Evolutionary conservation across 2,797 vertebrate species (phyloP).

Genomic region (Lagodon rhomboides): DNA sequence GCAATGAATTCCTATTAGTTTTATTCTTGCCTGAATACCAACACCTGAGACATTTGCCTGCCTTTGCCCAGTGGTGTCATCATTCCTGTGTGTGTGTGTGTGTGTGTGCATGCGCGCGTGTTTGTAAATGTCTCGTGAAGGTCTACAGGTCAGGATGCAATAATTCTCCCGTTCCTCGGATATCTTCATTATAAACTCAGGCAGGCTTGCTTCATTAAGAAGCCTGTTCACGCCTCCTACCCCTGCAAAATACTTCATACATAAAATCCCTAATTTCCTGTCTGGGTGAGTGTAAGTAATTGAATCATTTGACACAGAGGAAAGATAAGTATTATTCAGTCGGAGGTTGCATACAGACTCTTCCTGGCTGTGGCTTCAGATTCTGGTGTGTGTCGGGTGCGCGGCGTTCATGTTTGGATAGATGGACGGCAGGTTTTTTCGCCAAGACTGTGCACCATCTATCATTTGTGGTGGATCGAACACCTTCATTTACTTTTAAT

Average conservation of each 20-base stretch:
- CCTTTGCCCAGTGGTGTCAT: not conserved
- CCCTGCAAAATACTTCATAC: conserved; percentile 80
- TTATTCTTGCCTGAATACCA: not conserved
- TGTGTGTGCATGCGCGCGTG: not conserved
- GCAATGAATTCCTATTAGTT: not conserved
- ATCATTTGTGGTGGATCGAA: not conserved
- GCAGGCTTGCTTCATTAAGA: conserved; percentile 75
- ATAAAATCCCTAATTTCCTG: conserved; percentile 85
- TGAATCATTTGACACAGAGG: conserved; percentile 81
- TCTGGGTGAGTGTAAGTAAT: conserved; percentile 81
- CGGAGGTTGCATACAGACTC: conserved; percentile 47
- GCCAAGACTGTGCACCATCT: not conserved
- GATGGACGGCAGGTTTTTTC: not conserved
- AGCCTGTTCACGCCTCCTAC: conserved; percentile 68
- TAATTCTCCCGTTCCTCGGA: conserved; percentile 60
- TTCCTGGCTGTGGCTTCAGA: conserved; percentile 27
- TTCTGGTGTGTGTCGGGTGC: conserved; percentile 14
- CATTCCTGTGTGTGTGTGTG: conserved; percentile 1
- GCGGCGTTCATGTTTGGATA: not conserved
- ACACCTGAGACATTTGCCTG: not conserved
- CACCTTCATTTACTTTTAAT: not conserved
- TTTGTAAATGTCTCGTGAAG: conserved; percentile 33
- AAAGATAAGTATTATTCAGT: conserved; percentile 74
- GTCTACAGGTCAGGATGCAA: conserved; percentile 53
- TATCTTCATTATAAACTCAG: conserved; percentile 74